A percentile compares a stretch with the other conserved stretches of the same genome.
Evolutionary conservation across 2,797 vertebrate genomes (phyloP).

Genomic region (Centroberyx gerrardi): DNA sequence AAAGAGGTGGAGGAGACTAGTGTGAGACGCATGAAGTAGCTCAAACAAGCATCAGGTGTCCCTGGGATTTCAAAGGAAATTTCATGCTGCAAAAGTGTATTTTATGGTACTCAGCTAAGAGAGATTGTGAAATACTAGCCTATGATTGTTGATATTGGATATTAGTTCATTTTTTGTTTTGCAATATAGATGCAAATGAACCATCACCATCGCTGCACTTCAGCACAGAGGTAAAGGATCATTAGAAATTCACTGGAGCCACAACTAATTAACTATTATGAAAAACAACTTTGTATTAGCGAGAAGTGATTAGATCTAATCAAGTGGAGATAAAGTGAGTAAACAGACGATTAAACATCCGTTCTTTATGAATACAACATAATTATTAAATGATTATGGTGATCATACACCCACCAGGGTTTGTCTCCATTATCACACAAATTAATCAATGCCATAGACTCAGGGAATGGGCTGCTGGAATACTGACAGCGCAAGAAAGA

Average conservation of each 20-base stretch:
- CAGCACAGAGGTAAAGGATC: conserved; percentile 14
- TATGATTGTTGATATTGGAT: conserved; percentile 69
- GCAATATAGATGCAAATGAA: conserved; percentile 71
- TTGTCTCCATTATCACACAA: conserved; percentile 67
- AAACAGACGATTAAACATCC: conserved; percentile 73
- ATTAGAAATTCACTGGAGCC: conserved; percentile 52
- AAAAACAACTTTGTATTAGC: conserved; percentile 42
- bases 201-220: conserved; percentile 16
- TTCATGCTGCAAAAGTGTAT: conserved; percentile 69
- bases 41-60: conserved; percentile 80
- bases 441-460: conserved; percentile 67
- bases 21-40: conserved; percentile 68
- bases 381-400: conserved; percentile 81
- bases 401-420: conserved; percentile 73
- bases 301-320: conserved; percentile 76
- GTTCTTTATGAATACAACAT: conserved; percentile 72
- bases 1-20: conserved; percentile 66
- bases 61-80: conserved; percentile 78
- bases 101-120: conserved; percentile 66
- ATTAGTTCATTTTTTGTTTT: conserved; percentile 54
- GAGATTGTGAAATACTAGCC: conserved; percentile 69
- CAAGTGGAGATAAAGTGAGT: conserved; percentile 70
- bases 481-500: conserved; percentile 14
- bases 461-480: conserved; percentile 27
- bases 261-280: conserved; percentile 58